These are phyloP conservation scores for Upupa epops DNA, from an alignment of 2,113 vertebrate genomes.

Conservation along the genomic window DNA sequence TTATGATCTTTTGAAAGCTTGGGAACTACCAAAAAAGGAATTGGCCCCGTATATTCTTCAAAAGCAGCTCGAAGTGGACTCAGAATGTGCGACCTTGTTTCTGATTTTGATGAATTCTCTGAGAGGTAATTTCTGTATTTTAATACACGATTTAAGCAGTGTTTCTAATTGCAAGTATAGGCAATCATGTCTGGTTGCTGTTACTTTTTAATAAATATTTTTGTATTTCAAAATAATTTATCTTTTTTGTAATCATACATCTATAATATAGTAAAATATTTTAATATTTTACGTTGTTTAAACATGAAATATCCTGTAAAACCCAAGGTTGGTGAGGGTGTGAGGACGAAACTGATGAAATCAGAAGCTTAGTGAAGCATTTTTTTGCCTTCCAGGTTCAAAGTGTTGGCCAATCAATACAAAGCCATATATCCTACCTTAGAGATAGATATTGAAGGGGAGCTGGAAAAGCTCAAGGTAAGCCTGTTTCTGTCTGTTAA, in stretches of 20 bases:
- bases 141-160: neutral
- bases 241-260: too few relatives aligned
- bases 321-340: neutral
- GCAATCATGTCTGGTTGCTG: neutral
- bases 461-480: conserved; percentile 92
- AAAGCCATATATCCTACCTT: conserved; percentile 94
- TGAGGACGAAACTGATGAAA: neutral
- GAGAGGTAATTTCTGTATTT: conserved; percentile 83
- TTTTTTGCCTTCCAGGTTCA: conserved; percentile 84
- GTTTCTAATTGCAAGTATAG: neutral
- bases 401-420: conserved; percentile 91
- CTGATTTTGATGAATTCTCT: conserved; percentile 93
- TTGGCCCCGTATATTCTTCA: conserved; percentile 96
- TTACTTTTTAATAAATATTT: neutral
- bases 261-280: too few relatives aligned
- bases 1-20: conserved; percentile 78
- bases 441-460: conserved; percentile 91
- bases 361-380: neutral
- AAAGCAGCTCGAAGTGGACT: conserved; percentile 96
- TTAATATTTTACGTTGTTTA: neutral
- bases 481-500: neutral
- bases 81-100: conserved; percentile 95
- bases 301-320: neutral
- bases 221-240: neutral
- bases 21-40: conserved; percentile 97